Base-by-base conservation (phyloP, 1,140 invertebrate genomes). In the Plutomurus gul region DNA sequence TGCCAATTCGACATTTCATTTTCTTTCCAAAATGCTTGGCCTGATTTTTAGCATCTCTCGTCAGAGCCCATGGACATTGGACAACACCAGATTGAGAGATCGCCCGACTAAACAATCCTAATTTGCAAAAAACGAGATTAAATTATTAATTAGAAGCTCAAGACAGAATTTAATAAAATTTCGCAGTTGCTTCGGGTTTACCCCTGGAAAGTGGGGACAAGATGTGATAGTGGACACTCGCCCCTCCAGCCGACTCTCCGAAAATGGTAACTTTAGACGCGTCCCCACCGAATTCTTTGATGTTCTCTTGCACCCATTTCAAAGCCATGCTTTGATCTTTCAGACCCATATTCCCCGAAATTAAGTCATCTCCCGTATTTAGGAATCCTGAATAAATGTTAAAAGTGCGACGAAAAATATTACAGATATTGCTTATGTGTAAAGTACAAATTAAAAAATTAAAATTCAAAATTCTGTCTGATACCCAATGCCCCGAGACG, bases 401-500 rank as follows among this genome's bases (percentile, higher is more conserved):
- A 33, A 37, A 33, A 72, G 20, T 16, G 7, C 33, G 27, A 6
- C 36, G 33, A 16, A 13, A n/a, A n/a, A n/a, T n/a, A n/a, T n/a
- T n/a, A n/a, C n/a, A n/a, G n/a, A n/a, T n/a, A n/a, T n/a, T 37
- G 13, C 8, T 30, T 25, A 25, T 16, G 13, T 6, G 16, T 30
- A 33, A 33, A 18, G 6, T 30, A 18, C 13, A 33, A 37, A 10
- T 27, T 30, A 22, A 13, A 56, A n/a, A 77, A 33, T 40, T 70
- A 40, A 27, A 72, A 22, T 82, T 79, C 65, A 85, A 87, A 87
- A n/a, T n/a, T n/a, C n/a, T n/a, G n/a, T n/a, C n/a, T n/a, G n/a
- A n/a, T n/a, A n/a, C n/a, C n/a, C 65, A 88, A 85, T 11, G 86
- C 85, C 5, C 86, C 87, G 3, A 89, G 84, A 49, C 88, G 84